Conservation (phyloP, 2,888 invertebrate genomes). For the Eupithecia exiguata region DNA sequence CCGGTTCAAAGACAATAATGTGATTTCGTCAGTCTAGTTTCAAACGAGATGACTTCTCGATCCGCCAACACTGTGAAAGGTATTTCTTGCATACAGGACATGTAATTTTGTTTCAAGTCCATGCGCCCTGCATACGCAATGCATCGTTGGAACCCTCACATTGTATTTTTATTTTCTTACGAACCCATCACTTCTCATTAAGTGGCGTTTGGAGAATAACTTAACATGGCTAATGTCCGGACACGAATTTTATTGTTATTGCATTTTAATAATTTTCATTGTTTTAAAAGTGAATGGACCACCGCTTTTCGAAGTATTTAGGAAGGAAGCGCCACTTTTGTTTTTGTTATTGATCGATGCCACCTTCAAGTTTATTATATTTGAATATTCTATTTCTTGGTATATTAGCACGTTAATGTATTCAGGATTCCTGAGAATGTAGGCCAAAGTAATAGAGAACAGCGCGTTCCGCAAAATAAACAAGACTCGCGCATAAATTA, state of each 20-base stretch:
- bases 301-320: constrained; percentile 69
- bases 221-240: constrained; percentile 82
- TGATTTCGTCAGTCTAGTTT: constrained; percentile 26
- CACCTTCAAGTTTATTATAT: constrained; percentile 21
- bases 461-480: constrained; percentile 1
- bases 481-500: neutral
- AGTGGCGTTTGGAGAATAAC: constrained; percentile 83
- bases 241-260: constrained; percentile 83
- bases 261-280: constrained; percentile 83
- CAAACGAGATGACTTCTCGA: constrained; percentile 48
- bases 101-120: constrained; percentile 74
- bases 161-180: constrained; percentile 81
- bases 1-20: constrained; percentile 19
- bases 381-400: constrained; percentile 19
- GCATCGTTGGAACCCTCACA: constrained; percentile 67
- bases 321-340: constrained; percentile 73
- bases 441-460: neutral
- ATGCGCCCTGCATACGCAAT: constrained; percentile 77
- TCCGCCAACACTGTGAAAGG: constrained; percentile 56
- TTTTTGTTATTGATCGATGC: constrained; percentile 60
- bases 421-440: neutral
- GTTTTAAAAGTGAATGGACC: constrained; percentile 69
- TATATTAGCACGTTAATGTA: constrained; percentile 12
- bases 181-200: constrained; percentile 84
- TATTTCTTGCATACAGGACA: constrained; percentile 78